Evolutionary conservation across 1,140 invertebrate genomes (phyloP).

Genomic region (Drosophila kurseongensis): DNA sequence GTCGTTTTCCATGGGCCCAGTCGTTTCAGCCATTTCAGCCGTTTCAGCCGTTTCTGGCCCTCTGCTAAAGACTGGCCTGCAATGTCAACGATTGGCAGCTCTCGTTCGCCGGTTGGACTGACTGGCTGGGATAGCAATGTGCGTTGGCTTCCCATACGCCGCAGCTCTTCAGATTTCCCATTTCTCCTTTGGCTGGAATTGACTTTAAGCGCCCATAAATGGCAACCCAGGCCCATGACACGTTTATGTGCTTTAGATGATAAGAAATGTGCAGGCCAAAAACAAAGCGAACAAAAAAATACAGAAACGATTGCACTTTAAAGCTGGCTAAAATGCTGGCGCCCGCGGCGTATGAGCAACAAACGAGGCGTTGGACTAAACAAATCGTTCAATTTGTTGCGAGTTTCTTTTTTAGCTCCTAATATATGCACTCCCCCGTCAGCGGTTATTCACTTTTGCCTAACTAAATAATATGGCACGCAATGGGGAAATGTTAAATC

Average conservation of each 20-base stretch:
- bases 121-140: conserved; percentile 70
- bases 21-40: conserved; percentile 3
- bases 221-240: conserved; percentile 41
- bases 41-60: conserved; percentile 10
- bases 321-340: conserved; percentile 36
- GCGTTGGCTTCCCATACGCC: conserved; percentile 63
- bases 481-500: conserved; percentile 51
- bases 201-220: conserved; percentile 63
- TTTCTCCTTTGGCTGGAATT: conserved; percentile 5
- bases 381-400: conserved; percentile 59
- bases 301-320: conserved; percentile 43
- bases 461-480: conserved; percentile 61
- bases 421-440: conserved; percentile 60
- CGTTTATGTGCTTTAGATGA: conserved; percentile 75
- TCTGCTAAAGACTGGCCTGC: conserved; percentile 40
- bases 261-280: conserved; percentile 61
- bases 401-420: conserved; percentile 40
- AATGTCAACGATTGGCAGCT: conserved; percentile 68
- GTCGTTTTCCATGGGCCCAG: conserved; percentile 44
- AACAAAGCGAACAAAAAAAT: neutral
- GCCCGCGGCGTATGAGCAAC: conserved; percentile 67
- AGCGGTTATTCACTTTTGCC: conserved; percentile 39
- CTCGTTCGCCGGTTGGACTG: conserved; percentile 24
- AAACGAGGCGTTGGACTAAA: conserved; percentile 65
- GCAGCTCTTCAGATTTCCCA: conserved; percentile 31